These are phyloP conservation scores for Palythoa grandis DNA, from an alignment of 92 coral and sea anemone genomes.

Conservation along the genomic window DNA sequence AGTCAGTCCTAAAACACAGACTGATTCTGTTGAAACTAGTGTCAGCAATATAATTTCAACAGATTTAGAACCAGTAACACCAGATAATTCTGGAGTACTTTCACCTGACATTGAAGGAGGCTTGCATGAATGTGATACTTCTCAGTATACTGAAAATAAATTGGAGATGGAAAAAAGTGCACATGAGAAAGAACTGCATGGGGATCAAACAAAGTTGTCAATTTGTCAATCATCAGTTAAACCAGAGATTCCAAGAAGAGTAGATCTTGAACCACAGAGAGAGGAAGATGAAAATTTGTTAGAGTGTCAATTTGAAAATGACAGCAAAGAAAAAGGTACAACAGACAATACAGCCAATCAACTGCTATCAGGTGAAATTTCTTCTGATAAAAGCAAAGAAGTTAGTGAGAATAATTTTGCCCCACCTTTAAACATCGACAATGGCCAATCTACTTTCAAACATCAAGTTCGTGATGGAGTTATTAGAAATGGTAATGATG, in stretches of 20 bases:
- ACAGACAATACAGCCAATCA: not conserved
- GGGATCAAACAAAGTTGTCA: not conserved
- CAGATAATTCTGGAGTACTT: not conserved
- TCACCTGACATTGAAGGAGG: not conserved
- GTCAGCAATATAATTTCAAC: not conserved
- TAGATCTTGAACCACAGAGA: slow-evolving; percentile 24
- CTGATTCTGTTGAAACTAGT: not conserved
- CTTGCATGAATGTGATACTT: not conserved
- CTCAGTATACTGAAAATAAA: not conserved
- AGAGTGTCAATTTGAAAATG: not conserved
- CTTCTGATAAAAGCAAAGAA: not conserved
- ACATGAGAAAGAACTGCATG: not conserved
- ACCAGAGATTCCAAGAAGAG: slow-evolving; percentile 35
- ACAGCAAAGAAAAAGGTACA: not conserved
- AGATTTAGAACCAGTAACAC: slow-evolving; percentile 2
- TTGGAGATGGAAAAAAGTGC: not conserved
- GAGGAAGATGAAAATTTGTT: not conserved
- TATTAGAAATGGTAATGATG: not conserved
- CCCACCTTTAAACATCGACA: not conserved
- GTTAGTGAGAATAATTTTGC: not conserved
- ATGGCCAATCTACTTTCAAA: not conserved
- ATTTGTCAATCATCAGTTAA: not conserved
- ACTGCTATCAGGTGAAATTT: not conserved
- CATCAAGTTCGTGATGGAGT: too few species aligned
- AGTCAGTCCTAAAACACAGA: not conserved